A percentile compares a stretch with the other conserved stretches of the same genome.
These are phyloP conservation scores for Pasiphila rectangulata DNA, from an alignment of 2,888 invertebrate species.

Conservation along the genomic window DNA sequence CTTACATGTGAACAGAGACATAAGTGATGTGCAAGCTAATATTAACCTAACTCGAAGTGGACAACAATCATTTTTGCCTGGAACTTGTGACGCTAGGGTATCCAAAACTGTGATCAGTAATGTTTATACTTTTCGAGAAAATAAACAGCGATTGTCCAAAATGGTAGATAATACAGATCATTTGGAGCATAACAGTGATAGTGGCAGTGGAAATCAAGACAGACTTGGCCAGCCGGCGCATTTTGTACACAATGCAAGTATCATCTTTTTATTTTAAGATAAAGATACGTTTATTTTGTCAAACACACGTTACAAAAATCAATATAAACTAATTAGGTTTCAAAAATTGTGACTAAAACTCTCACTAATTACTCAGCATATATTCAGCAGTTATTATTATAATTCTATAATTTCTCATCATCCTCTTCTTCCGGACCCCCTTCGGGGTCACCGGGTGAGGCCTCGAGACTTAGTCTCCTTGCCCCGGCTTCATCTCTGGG, in stretches of 20 bases:
- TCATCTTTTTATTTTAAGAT: no score
- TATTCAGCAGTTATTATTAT: no score
- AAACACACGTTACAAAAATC: no score
- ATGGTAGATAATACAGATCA: conserved; percentile 29
- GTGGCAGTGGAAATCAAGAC: conserved; percentile 28
- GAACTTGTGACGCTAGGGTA: conserved; percentile 37
- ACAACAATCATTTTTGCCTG: conserved; percentile 41
- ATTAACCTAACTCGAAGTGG: conserved; percentile 30
- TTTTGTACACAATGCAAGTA: conserved; percentile 43
- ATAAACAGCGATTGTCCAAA: conserved; percentile 22
- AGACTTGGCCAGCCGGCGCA: conserved; percentile 38
- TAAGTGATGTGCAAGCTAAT: conserved; percentile 36
- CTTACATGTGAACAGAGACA: conserved; percentile 45
- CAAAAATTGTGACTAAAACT: no score
- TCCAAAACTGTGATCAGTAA: conserved; percentile 14
- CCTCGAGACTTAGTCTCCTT: no score
- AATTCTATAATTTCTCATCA: no score
- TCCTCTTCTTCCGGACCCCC: no score
- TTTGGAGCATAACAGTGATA: conserved; percentile 15
- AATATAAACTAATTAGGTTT: no score
- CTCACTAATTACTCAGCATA: no score
- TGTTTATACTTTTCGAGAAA: conserved; percentile 17
- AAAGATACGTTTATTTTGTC: no score
- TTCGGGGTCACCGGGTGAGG: no score
- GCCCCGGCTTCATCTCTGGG: no score